Percentiles rank a stretch among this genome's conserved stretches.
Conservation (phyloP, 2,888 invertebrate species). For the Onthophagus sagittarius region DNA sequence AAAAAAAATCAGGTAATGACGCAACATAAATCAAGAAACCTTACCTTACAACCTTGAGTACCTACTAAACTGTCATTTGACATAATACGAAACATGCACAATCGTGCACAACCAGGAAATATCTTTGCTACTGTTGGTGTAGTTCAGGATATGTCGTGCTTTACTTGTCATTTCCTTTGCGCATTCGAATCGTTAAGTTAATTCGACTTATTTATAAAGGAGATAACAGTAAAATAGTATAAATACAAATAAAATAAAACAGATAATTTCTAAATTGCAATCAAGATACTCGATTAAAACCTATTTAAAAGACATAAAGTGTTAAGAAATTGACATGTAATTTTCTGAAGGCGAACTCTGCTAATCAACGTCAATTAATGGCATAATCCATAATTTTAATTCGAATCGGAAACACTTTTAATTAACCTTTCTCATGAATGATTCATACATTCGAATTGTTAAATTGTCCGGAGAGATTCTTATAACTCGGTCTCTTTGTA, state of each 20-base stretch:
- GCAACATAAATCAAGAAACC: slow-evolving; percentile 19
- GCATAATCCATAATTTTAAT: background rate
- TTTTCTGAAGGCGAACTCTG: background rate
- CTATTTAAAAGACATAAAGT: background rate
- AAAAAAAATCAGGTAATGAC: slow-evolving; percentile 24
- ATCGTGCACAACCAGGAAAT: background rate
- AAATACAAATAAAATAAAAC: no score
- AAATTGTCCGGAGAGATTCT: background rate
- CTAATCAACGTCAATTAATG: background rate
- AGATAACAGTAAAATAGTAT: no score
- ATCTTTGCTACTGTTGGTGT: background rate
- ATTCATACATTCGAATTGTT: background rate
- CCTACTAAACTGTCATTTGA: background rate
- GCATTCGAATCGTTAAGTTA: no score
- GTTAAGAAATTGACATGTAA: background rate
- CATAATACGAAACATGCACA: background rate
- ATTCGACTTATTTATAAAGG: no score
- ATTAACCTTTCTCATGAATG: background rate
- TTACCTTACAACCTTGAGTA: background rate
- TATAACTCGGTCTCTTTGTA: background rate
- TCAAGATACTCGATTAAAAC: no score
- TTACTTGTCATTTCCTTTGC: background rate
- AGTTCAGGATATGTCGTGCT: background rate
- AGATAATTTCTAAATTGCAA: no score
- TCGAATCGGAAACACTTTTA: background rate